Evolutionary conservation across 2,797 vertebrate genomes (phyloP), one percentile per base, ranked within the genome.

Genomic region (Notolepis coatsorum): DNA sequence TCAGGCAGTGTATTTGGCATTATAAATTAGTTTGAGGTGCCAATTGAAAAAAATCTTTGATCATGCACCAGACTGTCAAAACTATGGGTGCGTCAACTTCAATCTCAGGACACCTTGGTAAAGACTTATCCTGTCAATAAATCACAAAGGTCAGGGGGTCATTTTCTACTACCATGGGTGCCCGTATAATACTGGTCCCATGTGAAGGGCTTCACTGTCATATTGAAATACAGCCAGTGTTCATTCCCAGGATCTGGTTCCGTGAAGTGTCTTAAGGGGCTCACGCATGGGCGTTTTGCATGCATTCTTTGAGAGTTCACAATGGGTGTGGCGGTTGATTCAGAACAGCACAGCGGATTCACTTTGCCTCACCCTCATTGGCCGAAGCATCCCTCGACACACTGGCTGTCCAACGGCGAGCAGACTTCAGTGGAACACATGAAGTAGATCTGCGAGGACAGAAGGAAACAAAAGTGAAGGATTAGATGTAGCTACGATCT

Each of bases 391-490:
- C 92, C 93, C 49, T 94, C 93, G 0, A 92, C 73, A 71, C 93
- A 94, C 0, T 83, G 88, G 15, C 88, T 89, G 1, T 93, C 88
- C 25, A 41, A 78, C 1, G 86, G 86, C 0, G 89, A 91, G 74
- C 93, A 94, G 67, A 92, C 85, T 79, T 94, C 92, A 35, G 92
- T 93, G 0, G 92, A 92, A 75, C 93, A 94, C 93, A 94, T 93
- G 66, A 93, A 93, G 86, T 94, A 93, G 73, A 93, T 89, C 93
- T 94, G 81, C 57, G 50, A 46, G 24, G 23, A 4, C 28, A 3
- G 35, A 24, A 24, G 31, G 1, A 12, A 35, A 21, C 9, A 12
- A 50, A 58, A 41, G 25, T 55, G 33, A 42, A 68, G 49, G 31
- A 43, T 61, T 60, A 57, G 17, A 71, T 43, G 18, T 1, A n/a